A percentile compares a stretch with the other conserved stretches of the same genome.
These are phyloP conservation scores for Hymenopus coronatus DNA, from an alignment of 2,888 invertebrate species.

Conservation along the genomic window DNA sequence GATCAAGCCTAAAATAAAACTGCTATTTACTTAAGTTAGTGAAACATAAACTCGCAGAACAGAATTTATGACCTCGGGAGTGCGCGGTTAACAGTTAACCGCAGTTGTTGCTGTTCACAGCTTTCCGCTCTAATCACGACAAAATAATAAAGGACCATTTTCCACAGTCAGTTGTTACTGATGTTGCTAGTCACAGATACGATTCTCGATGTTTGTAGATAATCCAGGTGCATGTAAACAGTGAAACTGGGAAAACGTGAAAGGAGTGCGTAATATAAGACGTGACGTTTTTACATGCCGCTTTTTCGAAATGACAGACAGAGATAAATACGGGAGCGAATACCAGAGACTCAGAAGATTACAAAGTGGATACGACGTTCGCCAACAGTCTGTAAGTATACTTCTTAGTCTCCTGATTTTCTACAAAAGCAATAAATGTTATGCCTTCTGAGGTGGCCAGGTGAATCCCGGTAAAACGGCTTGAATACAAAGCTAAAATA, in stretches of 20 bases:
- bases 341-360: conserved; percentile 65
- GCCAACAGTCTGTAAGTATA: conserved; percentile 65
- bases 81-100: background rate
- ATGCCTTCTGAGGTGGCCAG: too few relatives aligned
- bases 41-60: too few relatives aligned
- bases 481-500: too few relatives aligned
- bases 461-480: too few relatives aligned
- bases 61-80: too few relatives aligned
- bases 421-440: too few relatives aligned
- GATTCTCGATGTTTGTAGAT: background rate
- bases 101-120: background rate
- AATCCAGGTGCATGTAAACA: background rate
- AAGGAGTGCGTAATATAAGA: background rate
- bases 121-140: background rate
- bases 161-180: background rate
- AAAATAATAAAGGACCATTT: background rate
- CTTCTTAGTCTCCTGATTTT: too few relatives aligned
- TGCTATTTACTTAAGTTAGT: too few relatives aligned
- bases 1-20: too few relatives aligned
- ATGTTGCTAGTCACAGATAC: background rate
- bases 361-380: conserved; percentile 64
- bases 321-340: conserved; percentile 61
- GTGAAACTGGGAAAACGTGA: too few relatives aligned
- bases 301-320: background rate
- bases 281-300: background rate